phyloP scores from a whole-genome alignment of 2,888 invertebrate genomes.

The Cantharis lateralis region DNA sequence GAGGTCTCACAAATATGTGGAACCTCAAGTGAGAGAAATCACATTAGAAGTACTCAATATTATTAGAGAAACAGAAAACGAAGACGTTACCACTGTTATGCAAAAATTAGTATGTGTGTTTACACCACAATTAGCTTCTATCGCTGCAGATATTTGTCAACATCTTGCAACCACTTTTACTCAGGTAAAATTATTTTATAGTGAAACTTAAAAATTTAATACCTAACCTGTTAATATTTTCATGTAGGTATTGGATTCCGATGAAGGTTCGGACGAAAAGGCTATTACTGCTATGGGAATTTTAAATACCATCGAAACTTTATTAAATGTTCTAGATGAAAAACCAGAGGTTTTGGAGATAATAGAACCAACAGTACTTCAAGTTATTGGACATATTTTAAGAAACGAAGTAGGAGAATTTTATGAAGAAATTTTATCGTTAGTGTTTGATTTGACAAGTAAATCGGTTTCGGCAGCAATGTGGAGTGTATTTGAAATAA shows the following conservation, averaged over 20 bases:
- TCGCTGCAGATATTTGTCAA: constrained; percentile 93
- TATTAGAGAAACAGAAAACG: constrained; percentile 95
- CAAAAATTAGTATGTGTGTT: constrained; percentile 93
- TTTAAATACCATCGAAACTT: constrained; percentile 93
- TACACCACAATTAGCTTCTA: constrained; percentile 84
- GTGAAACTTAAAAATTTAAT: neutral
- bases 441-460: constrained; percentile 89
- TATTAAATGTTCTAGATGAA: constrained; percentile 92
- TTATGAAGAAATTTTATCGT: constrained; percentile 94
- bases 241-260: constrained; percentile 70
- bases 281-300: constrained; percentile 97
- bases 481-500: constrained; percentile 92
- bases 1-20: constrained; percentile 73
- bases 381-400: constrained; percentile 84
- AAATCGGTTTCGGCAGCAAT: constrained; percentile 88
- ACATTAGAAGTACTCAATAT: constrained; percentile 86
- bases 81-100: constrained; percentile 94
- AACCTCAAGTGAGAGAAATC: constrained; percentile 79
- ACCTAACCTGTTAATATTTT: neutral
- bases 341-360: constrained; percentile 80
- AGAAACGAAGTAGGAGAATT: constrained; percentile 82
- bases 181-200: constrained; percentile 52
- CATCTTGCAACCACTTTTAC: constrained; percentile 87
- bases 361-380: constrained; percentile 89
- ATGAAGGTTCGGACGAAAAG: constrained; percentile 91